Evolutionary conservation across 1,140 invertebrate genomes (phyloP).

Genomic region (Microvelia longipes): DNA sequence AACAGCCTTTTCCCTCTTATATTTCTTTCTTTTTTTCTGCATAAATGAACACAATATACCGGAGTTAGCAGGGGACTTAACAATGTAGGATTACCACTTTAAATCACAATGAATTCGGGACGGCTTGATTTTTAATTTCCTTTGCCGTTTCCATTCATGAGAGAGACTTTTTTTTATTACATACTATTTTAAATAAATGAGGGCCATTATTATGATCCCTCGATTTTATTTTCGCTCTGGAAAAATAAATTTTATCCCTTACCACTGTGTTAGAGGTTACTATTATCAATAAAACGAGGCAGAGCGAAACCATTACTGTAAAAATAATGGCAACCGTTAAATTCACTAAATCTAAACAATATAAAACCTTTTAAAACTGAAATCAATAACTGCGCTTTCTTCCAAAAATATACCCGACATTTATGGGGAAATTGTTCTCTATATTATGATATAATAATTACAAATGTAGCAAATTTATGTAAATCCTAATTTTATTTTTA

Average conservation of each 20-base stretch:
- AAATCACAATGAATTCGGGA: not conserved
- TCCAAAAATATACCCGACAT: too few relatives aligned
- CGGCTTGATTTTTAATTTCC: not conserved
- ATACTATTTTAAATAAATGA: not conserved
- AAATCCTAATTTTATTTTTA: too few relatives aligned
- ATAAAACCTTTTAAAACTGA: too few relatives aligned
- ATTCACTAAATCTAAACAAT: too few relatives aligned
- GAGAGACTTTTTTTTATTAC: not conserved
- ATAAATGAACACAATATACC: not conserved
- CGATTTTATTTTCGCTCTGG: not conserved
- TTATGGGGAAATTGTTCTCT: too few relatives aligned
- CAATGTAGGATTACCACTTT: not conserved
- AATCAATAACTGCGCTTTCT: too few relatives aligned
- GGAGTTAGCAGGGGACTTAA: not conserved
- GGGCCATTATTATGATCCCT: not conserved
- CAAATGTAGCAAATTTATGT: too few relatives aligned
- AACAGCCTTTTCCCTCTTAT: not conserved
- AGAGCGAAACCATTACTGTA: too few relatives aligned
- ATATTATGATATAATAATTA: too few relatives aligned
- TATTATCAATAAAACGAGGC: too few relatives aligned
- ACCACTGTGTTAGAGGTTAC: not conserved
- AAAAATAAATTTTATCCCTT: not conserved
- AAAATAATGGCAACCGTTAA: too few relatives aligned
- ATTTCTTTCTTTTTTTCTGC: not conserved
- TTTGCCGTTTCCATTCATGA: not conserved